phyloP scores from a whole-genome alignment of 2,113 vertebrate genomes.

The Scopus umbretta region DNA sequence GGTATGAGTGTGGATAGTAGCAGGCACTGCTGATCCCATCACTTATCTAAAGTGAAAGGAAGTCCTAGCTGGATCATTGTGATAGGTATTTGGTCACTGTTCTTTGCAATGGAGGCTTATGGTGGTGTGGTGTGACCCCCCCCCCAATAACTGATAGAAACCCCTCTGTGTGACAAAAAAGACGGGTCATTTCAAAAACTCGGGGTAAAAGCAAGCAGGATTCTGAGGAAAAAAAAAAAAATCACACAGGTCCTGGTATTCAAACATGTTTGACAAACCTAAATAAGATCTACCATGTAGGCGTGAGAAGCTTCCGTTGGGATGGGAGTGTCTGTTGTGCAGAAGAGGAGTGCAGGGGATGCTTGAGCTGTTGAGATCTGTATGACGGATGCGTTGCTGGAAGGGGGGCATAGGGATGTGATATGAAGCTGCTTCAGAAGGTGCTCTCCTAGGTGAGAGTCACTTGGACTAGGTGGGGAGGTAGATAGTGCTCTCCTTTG shows the following conservation, averaged over 20 bases:
- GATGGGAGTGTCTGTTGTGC: background rate
- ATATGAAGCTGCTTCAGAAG: background rate
- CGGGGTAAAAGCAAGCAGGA: background rate
- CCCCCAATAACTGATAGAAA: background rate
- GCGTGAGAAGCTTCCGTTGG: background rate
- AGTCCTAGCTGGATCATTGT: background rate
- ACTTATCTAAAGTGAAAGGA: background rate
- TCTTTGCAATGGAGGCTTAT: background rate
- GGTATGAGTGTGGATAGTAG: background rate
- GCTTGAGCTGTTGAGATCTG: background rate
- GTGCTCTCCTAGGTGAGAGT: background rate
- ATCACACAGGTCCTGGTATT: background rate
- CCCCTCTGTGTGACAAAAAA: background rate
- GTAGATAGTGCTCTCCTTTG: background rate
- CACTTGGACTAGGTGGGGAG: background rate
- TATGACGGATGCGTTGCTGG: background rate
- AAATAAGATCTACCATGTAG: background rate
- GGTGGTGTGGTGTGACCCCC: background rate
- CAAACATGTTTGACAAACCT: background rate
- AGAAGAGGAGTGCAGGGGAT: background rate
- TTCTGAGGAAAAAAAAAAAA: background rate
- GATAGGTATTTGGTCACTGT: background rate
- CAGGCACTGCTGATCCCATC: background rate
- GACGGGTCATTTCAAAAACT: background rate
- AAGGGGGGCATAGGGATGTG: fast-evolving